phyloP scores from a whole-genome alignment of 2,113 vertebrate genomes.

The Ochotona princeps region DNA sequence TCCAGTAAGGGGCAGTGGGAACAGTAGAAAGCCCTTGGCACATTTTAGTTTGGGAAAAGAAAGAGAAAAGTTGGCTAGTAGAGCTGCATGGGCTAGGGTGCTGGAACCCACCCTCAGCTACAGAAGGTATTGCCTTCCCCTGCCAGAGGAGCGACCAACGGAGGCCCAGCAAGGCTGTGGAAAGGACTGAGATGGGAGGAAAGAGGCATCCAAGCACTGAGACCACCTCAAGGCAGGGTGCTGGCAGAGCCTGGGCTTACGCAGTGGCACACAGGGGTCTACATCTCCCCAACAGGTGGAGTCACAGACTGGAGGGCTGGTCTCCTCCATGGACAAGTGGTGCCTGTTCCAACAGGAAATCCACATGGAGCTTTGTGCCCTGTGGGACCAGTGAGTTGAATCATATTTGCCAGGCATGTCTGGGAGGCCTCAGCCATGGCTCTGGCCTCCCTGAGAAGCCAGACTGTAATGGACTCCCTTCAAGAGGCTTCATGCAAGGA shows the following conservation, averaged over 20 bases:
- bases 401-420: neutral
- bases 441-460: neutral
- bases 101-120: neutral
- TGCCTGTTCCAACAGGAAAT: neutral
- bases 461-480: neutral
- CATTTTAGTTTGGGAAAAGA: neutral
- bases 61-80: neutral
- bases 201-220: neutral
- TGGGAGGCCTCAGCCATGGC: neutral
- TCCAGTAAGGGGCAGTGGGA: too few relatives aligned
- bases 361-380: neutral
- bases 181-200: neutral
- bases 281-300: fast-evolving
- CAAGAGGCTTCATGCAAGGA: neutral
- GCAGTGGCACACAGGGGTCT: neutral
- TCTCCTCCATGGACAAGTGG: neutral
- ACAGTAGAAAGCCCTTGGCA: neutral
- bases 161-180: neutral
- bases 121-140: neutral
- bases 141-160: neutral
- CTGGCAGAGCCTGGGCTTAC: neutral
- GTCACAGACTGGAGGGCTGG: neutral
- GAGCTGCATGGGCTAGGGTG: neutral
- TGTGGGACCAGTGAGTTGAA: neutral
- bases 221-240: neutral